Base-by-base conservation (phyloP, 2,113 vertebrate species). In the Haemorhous mexicanus region DNA sequence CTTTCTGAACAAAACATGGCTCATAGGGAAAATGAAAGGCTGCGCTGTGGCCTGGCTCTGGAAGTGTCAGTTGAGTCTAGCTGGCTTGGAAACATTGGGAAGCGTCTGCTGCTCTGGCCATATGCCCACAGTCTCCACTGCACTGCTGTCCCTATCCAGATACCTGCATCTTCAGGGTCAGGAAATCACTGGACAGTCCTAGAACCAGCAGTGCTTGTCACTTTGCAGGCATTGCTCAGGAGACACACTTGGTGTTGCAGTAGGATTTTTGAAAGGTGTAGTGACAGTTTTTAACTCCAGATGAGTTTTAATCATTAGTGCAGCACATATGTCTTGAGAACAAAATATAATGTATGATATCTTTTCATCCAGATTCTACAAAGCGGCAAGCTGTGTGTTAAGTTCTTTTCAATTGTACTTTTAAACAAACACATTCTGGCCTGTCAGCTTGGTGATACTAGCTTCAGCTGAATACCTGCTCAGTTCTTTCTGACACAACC, bases 161-260 rank as follows among this genome's bases (percentile, higher is more conserved):
- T 27, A 69, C 11, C n/a, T 81, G 35, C 18, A 59, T 30, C 56
- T 67, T 47, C 33, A 30, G 41, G 11, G 28, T n/a, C 20, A 64
- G 52, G 19, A 82, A 49, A 13, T 16, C 52, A 47, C 24, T 14
- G 37, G 30, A 28, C 7, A 16, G 13, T 52, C 37, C 7, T 13
- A 23, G 35, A 84, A 35, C 6, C 32, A 47, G 4, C 43, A 61
- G 16, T 14, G 18, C 75, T 72, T 59, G 19, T 32, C 32, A 37
- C 11, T 70, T 77, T 18, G 30, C 43, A 77, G 35, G 4, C 13
- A 26, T 67, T 56, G 24, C 52, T 69, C 30, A 47, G 37, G 78
- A 67, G 5, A 18, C 27, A 30, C 0, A 3, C 14, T 3, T 1
- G 2, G 26, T 21, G 17, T 55, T 63, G 35, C 43, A 55, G 6